Evolutionary conservation across 2,888 invertebrate species (phyloP).

Genomic region (Himalopsyche tibetana): DNA sequence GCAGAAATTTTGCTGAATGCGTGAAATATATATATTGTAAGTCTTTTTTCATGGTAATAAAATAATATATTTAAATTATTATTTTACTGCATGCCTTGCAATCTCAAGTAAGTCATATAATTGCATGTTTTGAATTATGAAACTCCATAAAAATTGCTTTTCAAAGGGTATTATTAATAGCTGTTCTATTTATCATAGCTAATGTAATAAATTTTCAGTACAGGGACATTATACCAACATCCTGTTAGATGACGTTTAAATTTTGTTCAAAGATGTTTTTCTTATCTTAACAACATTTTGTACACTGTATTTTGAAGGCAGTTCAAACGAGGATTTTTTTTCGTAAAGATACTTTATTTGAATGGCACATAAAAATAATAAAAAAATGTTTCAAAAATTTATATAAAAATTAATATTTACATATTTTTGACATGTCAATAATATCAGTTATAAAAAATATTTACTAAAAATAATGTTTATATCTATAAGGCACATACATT

Average conservation of each 20-base stretch:
- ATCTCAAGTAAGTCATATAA: too few species aligned
- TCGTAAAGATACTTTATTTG: background rate
- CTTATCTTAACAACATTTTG: background rate
- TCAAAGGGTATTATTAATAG: too few species aligned
- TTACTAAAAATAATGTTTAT: background rate
- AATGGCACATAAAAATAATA: constrained; percentile 28
- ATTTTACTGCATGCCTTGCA: too few species aligned
- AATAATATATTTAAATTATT: too few species aligned
- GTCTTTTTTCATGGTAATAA: too few species aligned
- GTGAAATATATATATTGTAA: too few species aligned
- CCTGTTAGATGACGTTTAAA: background rate
- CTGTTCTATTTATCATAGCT: too few species aligned
- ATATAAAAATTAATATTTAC: constrained; percentile 18
- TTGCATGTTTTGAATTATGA: too few species aligned
- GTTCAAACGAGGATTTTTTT: background rate
- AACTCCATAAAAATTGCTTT: too few species aligned
- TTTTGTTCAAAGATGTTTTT: background rate
- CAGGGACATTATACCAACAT: too few species aligned
- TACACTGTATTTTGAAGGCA: background rate
- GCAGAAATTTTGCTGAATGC: too few species aligned
- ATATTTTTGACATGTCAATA: background rate
- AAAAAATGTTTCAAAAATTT: background rate
- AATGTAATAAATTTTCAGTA: background rate
- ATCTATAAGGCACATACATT: background rate
- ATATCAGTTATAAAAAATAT: background rate